Evolutionary conservation across 2,888 invertebrate genomes (phyloP).

Genomic region (Pollenia labialis): DNA sequence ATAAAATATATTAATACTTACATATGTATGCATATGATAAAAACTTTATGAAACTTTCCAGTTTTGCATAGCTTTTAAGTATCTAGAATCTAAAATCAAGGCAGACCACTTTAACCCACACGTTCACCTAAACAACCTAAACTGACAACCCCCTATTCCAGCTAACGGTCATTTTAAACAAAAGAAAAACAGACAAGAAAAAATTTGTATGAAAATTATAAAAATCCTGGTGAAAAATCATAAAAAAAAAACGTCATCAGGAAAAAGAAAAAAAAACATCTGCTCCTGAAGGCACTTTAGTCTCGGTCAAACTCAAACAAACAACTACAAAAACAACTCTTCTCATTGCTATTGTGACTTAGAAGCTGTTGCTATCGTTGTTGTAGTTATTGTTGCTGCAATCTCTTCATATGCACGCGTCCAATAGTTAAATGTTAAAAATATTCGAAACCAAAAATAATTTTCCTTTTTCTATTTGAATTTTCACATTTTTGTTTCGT

Average conservation of each 20-base stretch:
- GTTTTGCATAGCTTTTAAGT: too few relatives aligned
- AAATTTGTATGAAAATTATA: conserved; percentile 1
- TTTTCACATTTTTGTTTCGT: conserved; percentile 58
- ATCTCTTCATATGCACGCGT: conserved; percentile 67
- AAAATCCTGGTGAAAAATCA: conserved; percentile 65
- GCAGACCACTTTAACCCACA: not conserved
- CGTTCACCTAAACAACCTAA: not conserved
- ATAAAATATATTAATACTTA: too few relatives aligned
- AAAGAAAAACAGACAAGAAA: conserved; percentile 16
- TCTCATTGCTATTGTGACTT: conserved; percentile 45
- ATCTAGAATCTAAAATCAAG: too few relatives aligned
- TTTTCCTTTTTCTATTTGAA: conserved; percentile 58
- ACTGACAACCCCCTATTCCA: not conserved
- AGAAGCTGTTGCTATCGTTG: conserved; percentile 35
- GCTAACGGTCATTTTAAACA: conserved; percentile 40
- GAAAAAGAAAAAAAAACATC: conserved; percentile 79
- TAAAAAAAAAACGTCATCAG: conserved; percentile 62
- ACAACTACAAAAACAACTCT: conserved; percentile 64
- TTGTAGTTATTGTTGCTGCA: conserved; percentile 51
- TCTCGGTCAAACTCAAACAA: conserved; percentile 72
- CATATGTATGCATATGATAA: too few relatives aligned
- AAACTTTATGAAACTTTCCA: too few relatives aligned
- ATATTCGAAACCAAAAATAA: conserved; percentile 30
- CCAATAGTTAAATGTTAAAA: conserved; percentile 45
- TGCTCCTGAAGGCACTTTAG: conserved; percentile 83